Conservation (phyloP, 1,140 invertebrate genomes). For the Papilio dardanus region DNA sequence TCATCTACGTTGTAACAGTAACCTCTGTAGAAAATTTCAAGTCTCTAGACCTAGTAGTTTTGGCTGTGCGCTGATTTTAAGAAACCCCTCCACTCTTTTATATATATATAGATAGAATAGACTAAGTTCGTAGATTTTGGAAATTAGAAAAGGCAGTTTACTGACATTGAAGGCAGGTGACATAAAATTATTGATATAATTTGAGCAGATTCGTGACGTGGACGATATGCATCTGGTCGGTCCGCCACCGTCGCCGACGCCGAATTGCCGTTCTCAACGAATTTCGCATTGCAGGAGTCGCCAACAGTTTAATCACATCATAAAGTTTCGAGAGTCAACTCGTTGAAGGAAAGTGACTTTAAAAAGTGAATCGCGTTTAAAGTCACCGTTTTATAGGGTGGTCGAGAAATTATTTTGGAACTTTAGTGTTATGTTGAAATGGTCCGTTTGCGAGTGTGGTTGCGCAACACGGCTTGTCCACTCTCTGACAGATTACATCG, state of each 20-base stretch:
- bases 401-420: conserved; percentile 67
- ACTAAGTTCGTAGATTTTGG: not conserved
- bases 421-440: conserved; percentile 71
- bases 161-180: not conserved
- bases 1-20: too few relatives aligned
- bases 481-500: conserved; percentile 63
- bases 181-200: conserved; percentile 21
- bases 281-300: conserved; percentile 50
- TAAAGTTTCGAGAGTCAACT: conserved; percentile 58
- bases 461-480: conserved; percentile 54
- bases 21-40: too few relatives aligned
- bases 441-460: conserved; percentile 50
- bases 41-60: too few relatives aligned
- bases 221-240: conserved; percentile 22
- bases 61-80: too few relatives aligned
- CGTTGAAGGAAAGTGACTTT: conserved; percentile 64
- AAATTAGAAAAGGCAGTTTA: not conserved
- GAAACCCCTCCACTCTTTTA: too few relatives aligned
- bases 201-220: conserved; percentile 11
- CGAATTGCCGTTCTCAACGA: conserved; percentile 42
- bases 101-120: too few relatives aligned
- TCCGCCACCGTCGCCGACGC: conserved; percentile 17
- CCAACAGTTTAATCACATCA: conserved; percentile 60
- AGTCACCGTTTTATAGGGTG: conserved; percentile 63
- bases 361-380: conserved; percentile 66